Base-by-base conservation (phyloP, 2,113 vertebrate species). In the Sander lucioperca region DNA sequence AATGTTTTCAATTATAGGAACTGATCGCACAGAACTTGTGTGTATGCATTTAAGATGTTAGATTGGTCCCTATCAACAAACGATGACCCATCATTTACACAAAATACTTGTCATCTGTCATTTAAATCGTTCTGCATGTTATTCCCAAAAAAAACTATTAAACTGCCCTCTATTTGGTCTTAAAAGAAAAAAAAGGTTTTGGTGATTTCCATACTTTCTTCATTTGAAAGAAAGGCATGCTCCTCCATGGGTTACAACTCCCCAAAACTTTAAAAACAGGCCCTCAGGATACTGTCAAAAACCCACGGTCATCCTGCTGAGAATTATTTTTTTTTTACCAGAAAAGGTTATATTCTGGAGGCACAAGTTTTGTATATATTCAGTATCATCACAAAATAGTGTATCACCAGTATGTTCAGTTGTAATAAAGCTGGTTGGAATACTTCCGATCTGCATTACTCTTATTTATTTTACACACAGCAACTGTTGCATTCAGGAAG, bases 361-460 rank as follows among this genome's bases (percentile, higher is more conserved):
- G 4, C 30, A 33, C 30, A 5, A 39, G 39, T 39, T 39, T 39
- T 10, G 2, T 39, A 39, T 39, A 39, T 39, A 39, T 39, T 39
- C 39, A 39, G 39, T 39, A 39, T 39, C 39, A 39, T 10, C 39
- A 39, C 39, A 43, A 43, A 43, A 43, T 43, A 11, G 39, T 11
- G 39, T 45, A 3, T 15, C 5, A 12, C 27, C 25, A 33, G 33
- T 11, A 58, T 51, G 21, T 36, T 69, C 0, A 54, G 53, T 21
- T 54, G 6, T 78, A 51, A 77, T 62, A 79, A 70, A 70, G n/a
- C 33, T 8, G 3, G 47, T 68, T 30, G 78, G 56, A 64, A 78
- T 51, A 62, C 30, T 27, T 51, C 30, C 7, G 51, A 8, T 80
- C 15, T 30, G 21, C 23, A 43, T 61, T 59, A 27, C 59, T 65